Percentiles rank a stretch among this genome's conserved stretches.
Evolutionary conservation across 37 sponge, comb jelly and placozoan species (phyloP).

Genomic region (Beroe forskalii): DNA sequence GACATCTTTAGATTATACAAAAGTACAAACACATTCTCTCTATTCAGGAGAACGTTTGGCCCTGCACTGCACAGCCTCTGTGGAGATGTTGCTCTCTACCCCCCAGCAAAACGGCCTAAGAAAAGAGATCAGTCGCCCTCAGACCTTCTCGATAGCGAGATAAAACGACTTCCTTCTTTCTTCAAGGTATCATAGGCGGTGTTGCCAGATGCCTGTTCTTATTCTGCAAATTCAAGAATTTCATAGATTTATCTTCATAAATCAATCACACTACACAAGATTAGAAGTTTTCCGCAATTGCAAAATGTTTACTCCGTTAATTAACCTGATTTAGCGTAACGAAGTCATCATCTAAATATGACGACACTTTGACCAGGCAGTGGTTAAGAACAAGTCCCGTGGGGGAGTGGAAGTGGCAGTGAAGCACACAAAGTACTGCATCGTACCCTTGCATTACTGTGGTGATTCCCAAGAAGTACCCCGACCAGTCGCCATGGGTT

Average conservation of each 20-base stretch:
- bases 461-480: slow-evolving; percentile 25
- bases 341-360: no score
- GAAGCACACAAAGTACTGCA: neutral
- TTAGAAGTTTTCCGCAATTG: no score
- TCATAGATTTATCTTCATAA: no score
- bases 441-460: neutral
- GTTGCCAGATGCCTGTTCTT: no score
- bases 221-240: no score
- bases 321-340: no score
- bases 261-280: no score
- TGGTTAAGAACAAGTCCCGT: slow-evolving; percentile 21
- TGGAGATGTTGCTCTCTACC: slow-evolving; percentile 40
- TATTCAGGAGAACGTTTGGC: slow-evolving; percentile 56
- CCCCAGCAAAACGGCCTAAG: slow-evolving; percentile 58
- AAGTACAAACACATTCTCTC: no score
- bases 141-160: slow-evolving; percentile 8
- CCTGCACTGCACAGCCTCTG: neutral
- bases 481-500: slow-evolving; percentile 42
- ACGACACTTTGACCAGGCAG: no score
- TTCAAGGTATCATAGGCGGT: slow-evolving; percentile 10
- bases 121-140: neutral
- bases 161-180: slow-evolving; percentile 17
- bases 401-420: slow-evolving; percentile 38
- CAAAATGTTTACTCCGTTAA: no score
- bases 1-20: no score